Base-by-base conservation (phyloP, 2,113 vertebrate genomes). In the Symphodus melops region DNA sequence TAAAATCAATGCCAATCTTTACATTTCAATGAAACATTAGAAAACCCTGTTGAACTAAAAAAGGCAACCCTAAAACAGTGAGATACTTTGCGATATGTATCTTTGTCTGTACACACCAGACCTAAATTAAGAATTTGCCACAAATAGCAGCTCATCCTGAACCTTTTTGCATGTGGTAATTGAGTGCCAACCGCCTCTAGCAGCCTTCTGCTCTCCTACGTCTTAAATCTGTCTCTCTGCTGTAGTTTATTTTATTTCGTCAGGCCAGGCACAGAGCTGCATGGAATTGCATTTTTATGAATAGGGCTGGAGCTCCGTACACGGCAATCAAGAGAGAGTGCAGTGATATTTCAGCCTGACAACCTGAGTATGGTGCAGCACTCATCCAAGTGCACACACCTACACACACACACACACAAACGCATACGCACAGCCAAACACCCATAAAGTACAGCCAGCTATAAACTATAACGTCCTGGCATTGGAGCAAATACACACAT, bases 271-370 rank as follows among this genome's bases (percentile, higher is more conserved):
- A 56, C 44, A 62, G 69, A 83, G 81, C 79, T 86, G 85, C 80
- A 77, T 76, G 76, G 80, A 86, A 90, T 81, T 91, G 90, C 84
- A 86, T 90, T 93, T 92, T 93, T 92, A 93, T 93, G 90, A 93
- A 92, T 87, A 83, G 83, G 62, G 56, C 72, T 68, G 74, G 82
- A 82, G 85, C 78, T 51, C 66, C 60, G 41, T 83, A 78, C 87
- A 88, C 88, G 77, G 91, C 90, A 93, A 92, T 94, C 88, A 86
- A 68, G 81, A 78, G 73, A 88, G 88, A 92, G 87, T 89, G 91
- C 82, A 75, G 85, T n/a, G n/a, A 91, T 94, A 91, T 93, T 90
- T 93, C 88, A 92, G 80, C 28, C 67, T 83, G 91, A 91, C 91
- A 91, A 84, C 77, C 58, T 8, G 61, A 81, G 83, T 71, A 80